These are phyloP conservation scores for Tipula vernalis DNA, from an alignment of 2,888 invertebrate genomes.

Conservation along the genomic window DNA sequence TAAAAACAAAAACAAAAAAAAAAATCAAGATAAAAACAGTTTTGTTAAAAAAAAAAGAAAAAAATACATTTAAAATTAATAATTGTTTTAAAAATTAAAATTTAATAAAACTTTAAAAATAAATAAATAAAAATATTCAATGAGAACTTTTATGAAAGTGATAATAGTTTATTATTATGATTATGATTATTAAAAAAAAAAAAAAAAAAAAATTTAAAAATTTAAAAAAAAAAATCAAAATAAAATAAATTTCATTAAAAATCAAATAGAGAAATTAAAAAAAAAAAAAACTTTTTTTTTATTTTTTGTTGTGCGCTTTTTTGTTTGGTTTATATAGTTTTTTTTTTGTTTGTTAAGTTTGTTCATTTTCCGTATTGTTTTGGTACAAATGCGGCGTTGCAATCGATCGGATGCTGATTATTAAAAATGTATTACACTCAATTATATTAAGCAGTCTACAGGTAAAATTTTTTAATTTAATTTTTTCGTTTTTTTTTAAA, in stretches of 20 bases:
- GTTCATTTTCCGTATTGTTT: not conserved
- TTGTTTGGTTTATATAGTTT: not conserved
- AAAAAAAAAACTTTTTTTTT: not conserved
- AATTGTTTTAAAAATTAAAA: not conserved
- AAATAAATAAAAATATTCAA: not conserved
- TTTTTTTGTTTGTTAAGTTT: not conserved
- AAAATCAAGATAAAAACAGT: not conserved
- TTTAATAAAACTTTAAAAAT: not conserved
- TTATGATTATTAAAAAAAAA: constrained; percentile 5
- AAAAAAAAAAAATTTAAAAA: not conserved
- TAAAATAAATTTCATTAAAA: not conserved
- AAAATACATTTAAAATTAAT: not conserved
- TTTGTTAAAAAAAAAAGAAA: too few relatives aligned
- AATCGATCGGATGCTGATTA: not conserved
- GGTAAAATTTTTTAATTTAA: not conserved
- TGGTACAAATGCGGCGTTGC: not conserved
- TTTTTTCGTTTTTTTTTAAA: not conserved
- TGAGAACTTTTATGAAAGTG: constrained; percentile 8
- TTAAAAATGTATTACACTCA: not conserved
- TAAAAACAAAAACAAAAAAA: not conserved
- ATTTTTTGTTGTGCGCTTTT: not conserved
- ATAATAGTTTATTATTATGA: not conserved
- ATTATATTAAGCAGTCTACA: not conserved
- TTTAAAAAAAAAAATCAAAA: not conserved
- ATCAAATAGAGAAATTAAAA: constrained; percentile 6